Evolutionary conservation across 2,113 vertebrate genomes (phyloP).

Genomic region (Megalops atlanticus): DNA sequence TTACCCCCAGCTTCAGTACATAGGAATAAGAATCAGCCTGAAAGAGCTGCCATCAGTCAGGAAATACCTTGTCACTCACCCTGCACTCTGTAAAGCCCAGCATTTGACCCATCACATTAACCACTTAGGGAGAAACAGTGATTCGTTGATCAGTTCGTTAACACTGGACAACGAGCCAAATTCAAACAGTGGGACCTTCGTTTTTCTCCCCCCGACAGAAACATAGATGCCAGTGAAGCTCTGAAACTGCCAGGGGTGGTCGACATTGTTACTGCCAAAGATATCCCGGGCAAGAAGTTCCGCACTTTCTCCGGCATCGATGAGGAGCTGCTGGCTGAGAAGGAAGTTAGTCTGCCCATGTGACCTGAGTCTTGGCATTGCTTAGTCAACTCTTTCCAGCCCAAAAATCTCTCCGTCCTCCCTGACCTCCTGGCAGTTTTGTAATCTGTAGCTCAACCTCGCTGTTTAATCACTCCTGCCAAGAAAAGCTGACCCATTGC

Average conservation of each 20-base stretch:
- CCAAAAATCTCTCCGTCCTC: neutral
- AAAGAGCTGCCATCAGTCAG: neutral
- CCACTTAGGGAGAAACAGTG: neutral
- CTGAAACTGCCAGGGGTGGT: slow-evolving; percentile 67
- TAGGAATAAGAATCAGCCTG: neutral
- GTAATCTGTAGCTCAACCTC: no score
- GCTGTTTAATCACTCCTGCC: neutral
- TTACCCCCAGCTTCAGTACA: neutral
- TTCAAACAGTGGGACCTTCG: neutral
- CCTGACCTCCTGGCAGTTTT: neutral
- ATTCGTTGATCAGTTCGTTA: no score
- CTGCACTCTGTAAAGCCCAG: no score
- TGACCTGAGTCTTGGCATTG: neutral
- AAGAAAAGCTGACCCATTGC: neutral
- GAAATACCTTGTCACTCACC: no score
- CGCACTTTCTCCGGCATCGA: slow-evolving; percentile 28
- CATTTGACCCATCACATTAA: no score
- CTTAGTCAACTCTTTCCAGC: neutral
- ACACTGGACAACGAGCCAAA: neutral
- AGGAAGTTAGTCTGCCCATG: slow-evolving; percentile 48
- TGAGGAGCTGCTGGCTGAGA: slow-evolving; percentile 61
- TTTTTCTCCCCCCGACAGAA: slow-evolving; percentile 44
- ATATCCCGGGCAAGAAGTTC: slow-evolving; percentile 69
- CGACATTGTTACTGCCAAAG: slow-evolving; percentile 64
- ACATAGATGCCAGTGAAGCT: slow-evolving; percentile 61